Evolutionary conservation across 2,113 vertebrate species (phyloP), one percentile per base, ranked within the genome.

Genomic region (Lanius collurio): DNA sequence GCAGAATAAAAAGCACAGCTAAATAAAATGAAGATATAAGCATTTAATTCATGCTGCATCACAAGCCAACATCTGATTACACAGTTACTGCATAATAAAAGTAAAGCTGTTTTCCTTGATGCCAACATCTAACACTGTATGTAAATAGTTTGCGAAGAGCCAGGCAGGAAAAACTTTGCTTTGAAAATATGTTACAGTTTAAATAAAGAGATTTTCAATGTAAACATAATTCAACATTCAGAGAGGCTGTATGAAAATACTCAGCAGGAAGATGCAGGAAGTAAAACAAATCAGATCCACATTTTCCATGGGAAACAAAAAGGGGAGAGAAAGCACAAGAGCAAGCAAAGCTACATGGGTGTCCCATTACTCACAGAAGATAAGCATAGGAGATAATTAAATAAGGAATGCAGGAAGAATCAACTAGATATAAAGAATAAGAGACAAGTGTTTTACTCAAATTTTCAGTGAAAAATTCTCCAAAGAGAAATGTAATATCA

Each of bases 351-450:
- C 98, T 98, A 98, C 52, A 97, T 70, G 56, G 83, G 93, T 97
- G 74, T 97, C 97, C 97, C 97, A 95, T 98, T 99, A 99, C 99
- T 99, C 99, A 99, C 99, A 99, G 98, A 99, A 98, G 98, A 97
- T 98, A 99, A 98, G 97, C 98, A 99, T 94, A 99, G 99, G 96
- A 98, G 99, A 98, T 97, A 99, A 98, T 98, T 98, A 99, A 99
- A 99, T 98, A 99, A 98, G 98, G 98, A 98, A 99, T 99, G 98
- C 98, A 98, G 98, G 98, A 98, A 98, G 98, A 98, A 98, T 98
- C 98, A 96, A 98, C 99, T 99, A 98, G 98, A 98, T 96, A 98
- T 96, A 98, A 98, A 98, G 98, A 99, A 99, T 98, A 98, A 98
- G 93, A 99, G 96, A 99, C 92, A 98, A 98, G 93, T 30, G 55